phyloP scores from a whole-genome alignment of 2,113 vertebrate species.

The Rhea pennata region DNA sequence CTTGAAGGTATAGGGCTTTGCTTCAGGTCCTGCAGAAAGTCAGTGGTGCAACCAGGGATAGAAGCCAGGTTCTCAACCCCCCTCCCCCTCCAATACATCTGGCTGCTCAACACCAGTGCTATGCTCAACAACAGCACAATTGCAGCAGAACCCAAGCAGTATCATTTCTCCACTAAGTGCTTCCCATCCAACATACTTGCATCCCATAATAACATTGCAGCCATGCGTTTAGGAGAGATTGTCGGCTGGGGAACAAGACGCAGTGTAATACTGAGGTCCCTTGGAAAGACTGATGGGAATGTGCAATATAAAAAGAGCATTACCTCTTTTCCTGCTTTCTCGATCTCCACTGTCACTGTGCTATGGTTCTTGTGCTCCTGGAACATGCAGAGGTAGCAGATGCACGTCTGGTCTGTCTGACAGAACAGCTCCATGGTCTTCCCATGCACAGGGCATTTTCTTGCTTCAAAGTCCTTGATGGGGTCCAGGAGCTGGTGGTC shows the following conservation, averaged over 20 bases:
- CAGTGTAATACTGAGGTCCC: neutral
- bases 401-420: constrained; percentile 86
- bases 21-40: neutral
- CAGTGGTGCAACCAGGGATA: neutral
- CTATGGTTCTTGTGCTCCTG: constrained; percentile 88
- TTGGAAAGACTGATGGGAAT: neutral
- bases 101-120: fast-evolving
- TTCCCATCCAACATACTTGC: neutral
- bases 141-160: neutral
- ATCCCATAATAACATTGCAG: neutral
- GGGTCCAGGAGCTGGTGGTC: constrained; percentile 94
- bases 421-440: constrained; percentile 94
- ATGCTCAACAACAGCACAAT: fast-evolving
- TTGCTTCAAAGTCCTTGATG: constrained; percentile 84
- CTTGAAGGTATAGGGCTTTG: neutral
- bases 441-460: constrained; percentile 85
- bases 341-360: constrained; percentile 83
- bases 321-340: constrained; percentile 87
- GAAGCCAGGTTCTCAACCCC: neutral
- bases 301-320: neutral
- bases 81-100: neutral
- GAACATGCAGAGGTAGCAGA: constrained; percentile 92
- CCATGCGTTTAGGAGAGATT: neutral
- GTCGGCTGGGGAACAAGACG: neutral
- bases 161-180: fast-evolving